A percentile compares a stretch with the other conserved stretches of the same genome.
Evolutionary conservation across 2,113 vertebrate genomes (phyloP).

Genomic region (Origma solitaria): DNA sequence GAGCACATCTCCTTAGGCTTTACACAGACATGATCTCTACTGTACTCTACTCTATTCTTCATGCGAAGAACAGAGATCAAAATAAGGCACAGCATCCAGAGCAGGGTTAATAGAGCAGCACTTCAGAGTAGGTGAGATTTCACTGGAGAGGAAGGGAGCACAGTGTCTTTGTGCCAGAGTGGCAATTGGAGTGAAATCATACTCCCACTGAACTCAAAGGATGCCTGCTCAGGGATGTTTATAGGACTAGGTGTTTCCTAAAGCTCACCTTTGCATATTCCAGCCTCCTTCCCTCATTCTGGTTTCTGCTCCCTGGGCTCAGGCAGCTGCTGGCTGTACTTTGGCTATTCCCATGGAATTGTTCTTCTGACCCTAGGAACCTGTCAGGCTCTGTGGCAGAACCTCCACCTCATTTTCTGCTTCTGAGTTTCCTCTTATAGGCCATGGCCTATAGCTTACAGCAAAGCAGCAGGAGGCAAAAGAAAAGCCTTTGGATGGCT

Average conservation of each 20-base stretch:
- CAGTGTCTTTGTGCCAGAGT: fast-evolving
- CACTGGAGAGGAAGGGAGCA: neutral
- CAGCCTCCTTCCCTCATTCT: neutral
- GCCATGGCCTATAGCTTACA: neutral
- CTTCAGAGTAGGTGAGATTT: neutral
- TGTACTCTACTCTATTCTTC: neutral
- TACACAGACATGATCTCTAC: neutral
- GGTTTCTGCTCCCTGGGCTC: neutral
- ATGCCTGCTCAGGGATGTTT: neutral
- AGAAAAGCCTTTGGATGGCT: neutral
- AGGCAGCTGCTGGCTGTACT: neutral
- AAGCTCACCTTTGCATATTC: neutral
- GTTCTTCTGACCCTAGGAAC: neutral
- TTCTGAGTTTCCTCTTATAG: neutral
- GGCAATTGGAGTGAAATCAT: neutral
- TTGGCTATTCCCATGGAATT: neutral
- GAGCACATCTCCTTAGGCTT: too few species aligned
- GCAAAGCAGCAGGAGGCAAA: neutral
- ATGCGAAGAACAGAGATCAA: neutral
- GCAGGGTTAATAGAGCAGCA: neutral
- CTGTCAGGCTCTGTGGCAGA: fast-evolving
- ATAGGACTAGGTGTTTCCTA: neutral
- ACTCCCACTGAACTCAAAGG: neutral
- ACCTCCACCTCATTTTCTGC: neutral
- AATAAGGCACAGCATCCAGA: neutral